phyloP scores from a whole-genome alignment of 2,888 invertebrate genomes.

The Pediacus dermestoides region DNA sequence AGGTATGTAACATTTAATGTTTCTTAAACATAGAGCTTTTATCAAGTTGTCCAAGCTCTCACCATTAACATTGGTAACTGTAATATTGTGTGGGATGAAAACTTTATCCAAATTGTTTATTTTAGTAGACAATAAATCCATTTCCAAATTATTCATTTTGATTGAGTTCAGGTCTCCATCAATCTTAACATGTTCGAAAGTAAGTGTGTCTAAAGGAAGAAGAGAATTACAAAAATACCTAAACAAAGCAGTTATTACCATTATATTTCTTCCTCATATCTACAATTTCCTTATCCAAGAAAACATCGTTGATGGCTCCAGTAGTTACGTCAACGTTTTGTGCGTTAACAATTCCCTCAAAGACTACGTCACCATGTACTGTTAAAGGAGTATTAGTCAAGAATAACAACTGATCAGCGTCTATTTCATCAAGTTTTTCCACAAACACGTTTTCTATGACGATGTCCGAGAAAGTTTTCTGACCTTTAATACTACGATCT shows the following conservation, averaged over 20 bases:
- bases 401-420: conserved; percentile 30
- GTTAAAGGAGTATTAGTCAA: conserved; percentile 22
- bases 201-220: conserved; percentile 24
- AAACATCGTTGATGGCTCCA: conserved; percentile 27
- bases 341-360: conserved; percentile 29
- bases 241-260: too few relatives aligned
- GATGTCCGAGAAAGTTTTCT: conserved; percentile 40
- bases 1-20: conserved; percentile 44
- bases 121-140: conserved; percentile 5
- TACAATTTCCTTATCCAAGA: conserved; percentile 30
- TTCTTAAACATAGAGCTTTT: conserved; percentile 49
- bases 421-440: conserved; percentile 35
- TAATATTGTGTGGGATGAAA: conserved; percentile 40
- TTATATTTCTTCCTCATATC: conserved; percentile 19
- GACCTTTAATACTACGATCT: conserved; percentile 26
- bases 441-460: conserved; percentile 36
- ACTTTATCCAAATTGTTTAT: conserved; percentile 20
- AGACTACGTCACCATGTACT: conserved; percentile 36
- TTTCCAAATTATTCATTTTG: conserved; percentile 28
- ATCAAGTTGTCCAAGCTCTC: conserved; percentile 50
- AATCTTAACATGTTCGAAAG: conserved; percentile 32
- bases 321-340: conserved; percentile 23
- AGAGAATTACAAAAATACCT: neutral
- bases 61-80: conserved; percentile 50
- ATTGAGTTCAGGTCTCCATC: conserved; percentile 22